Evolutionary conservation across 92 coral and sea anemone genomes (phyloP).

Genomic region (Actinernus sp.): DNA sequence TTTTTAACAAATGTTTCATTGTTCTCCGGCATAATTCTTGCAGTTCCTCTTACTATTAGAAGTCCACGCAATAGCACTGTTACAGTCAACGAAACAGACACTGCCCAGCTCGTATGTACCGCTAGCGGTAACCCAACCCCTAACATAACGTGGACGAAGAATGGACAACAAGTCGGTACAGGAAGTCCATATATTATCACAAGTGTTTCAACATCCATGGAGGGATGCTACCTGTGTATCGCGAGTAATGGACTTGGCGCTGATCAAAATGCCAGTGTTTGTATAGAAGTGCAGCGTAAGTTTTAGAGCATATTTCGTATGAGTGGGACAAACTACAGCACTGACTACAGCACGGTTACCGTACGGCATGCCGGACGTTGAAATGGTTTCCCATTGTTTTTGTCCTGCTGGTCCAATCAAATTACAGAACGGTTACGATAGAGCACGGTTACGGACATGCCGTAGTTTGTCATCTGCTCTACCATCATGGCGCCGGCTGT

Average conservation of each 20-base stretch:
- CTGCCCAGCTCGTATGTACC: conserved; percentile 9
- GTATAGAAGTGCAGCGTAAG: neutral
- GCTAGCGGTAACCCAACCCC: conserved; percentile 39
- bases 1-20: neutral
- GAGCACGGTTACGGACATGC: too few relatives aligned
- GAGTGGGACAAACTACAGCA: too few relatives aligned
- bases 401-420: too few relatives aligned
- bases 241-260: neutral
- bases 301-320: neutral
- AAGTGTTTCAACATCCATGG: neutral
- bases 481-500: too few relatives aligned
- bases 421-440: too few relatives aligned
- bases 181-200: neutral
- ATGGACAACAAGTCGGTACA: neutral
- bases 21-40: neutral
- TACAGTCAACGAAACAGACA: conserved; percentile 17
- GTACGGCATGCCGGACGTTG: too few relatives aligned
- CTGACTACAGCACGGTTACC: too few relatives aligned
- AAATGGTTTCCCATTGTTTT: too few relatives aligned
- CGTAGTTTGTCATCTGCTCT: too few relatives aligned
- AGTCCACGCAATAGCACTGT: conserved; percentile 6
- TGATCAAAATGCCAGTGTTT: neutral
- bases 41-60: conserved; percentile 8
- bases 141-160: conserved; percentile 24
- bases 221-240: neutral